These are phyloP conservation scores for Hippocampus mohnikei DNA, from an alignment of 2,113 vertebrate genomes.

Conservation along the genomic window DNA sequence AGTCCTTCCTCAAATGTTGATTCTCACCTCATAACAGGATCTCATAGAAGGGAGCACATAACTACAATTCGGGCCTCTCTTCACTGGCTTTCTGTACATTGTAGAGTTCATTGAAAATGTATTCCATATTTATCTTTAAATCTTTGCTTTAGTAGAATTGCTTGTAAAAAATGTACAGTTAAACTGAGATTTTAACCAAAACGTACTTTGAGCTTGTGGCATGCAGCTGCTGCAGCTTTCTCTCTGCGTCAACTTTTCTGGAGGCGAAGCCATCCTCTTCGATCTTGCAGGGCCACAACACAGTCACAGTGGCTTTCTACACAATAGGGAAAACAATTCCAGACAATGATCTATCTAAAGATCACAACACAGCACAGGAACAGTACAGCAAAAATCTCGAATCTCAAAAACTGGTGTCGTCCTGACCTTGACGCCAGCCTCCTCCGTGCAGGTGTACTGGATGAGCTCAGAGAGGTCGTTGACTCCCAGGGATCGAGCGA, in stretches of 20 bases:
- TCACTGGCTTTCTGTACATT: too few relatives aligned
- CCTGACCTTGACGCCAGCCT: conserved; percentile 82
- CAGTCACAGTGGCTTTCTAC: conserved; percentile 85
- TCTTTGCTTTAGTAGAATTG: background rate
- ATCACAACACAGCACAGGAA: too few relatives aligned
- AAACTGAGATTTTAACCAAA: background rate
- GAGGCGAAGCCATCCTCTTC: conserved; percentile 84
- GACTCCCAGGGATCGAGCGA: conserved; percentile 80
- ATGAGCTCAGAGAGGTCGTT: conserved; percentile 79
- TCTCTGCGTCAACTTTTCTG: conserved; percentile 85
- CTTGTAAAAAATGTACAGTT: background rate
- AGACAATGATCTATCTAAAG: background rate
- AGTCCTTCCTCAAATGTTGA: too few relatives aligned
- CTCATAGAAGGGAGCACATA: too few relatives aligned
- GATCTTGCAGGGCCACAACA: conserved; percentile 87
- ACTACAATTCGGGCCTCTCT: too few relatives aligned
- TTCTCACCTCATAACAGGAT: too few relatives aligned
- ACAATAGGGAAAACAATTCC: background rate
- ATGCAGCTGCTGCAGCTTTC: conserved; percentile 87
- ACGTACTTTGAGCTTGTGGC: conserved; percentile 84
- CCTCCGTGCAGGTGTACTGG: conserved; percentile 81
- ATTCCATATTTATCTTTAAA: too few relatives aligned
- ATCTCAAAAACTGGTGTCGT: background rate
- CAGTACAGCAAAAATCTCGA: background rate
- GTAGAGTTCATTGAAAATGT: too few relatives aligned